Evolutionary conservation across 2,113 vertebrate species (phyloP), one percentile per base, ranked within the genome.

Genomic region (Rhabdomys dilectus): DNA sequence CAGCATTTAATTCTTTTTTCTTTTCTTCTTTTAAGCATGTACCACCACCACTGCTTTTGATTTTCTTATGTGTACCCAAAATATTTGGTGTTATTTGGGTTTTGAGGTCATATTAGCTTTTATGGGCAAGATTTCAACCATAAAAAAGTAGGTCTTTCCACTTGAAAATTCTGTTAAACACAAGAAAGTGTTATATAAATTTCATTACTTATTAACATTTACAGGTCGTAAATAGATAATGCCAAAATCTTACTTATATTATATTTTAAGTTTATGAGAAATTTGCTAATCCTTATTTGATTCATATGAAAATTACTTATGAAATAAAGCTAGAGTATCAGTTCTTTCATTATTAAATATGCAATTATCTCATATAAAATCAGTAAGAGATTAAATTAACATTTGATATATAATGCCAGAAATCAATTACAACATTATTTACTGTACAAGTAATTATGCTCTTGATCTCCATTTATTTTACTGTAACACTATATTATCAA

Each of bases 371-470:
- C 91, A 76, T 84, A 80, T 7, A 2, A 10, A 91, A 96, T 39
- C 5, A 87, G 7, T 3, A 80, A 90, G 21, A 87, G 92, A 60
- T 42, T 90, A 87, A 96, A 78, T 85, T 7, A 84, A 64, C 73
- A 53, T 70, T 90, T 93, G 36, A 45, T 89, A 84, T 73, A 77
- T 60, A 87, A 82, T 53, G 17, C 53, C 31, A 97, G 22, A 91
- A 94, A 97, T 94, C 58, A 96, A 85, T 94, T 96, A 66, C 22
- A 87, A 89, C 82, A 93, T 96, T 82, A 96, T 97, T 95, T 95
- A 93, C 39, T 78, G 22, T 66, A 89, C 0, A 93, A 77, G 24
- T 97, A 95, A 93, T 95, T 97, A 94, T 89, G 39, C 13, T 70
- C 53, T 95, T 89, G n/a, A 81, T 89, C 8, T 86, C 15, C n/a